Conservation (phyloP, 2,888 invertebrate genomes). For the Bursaphelenchus okinawaensis region DNA sequence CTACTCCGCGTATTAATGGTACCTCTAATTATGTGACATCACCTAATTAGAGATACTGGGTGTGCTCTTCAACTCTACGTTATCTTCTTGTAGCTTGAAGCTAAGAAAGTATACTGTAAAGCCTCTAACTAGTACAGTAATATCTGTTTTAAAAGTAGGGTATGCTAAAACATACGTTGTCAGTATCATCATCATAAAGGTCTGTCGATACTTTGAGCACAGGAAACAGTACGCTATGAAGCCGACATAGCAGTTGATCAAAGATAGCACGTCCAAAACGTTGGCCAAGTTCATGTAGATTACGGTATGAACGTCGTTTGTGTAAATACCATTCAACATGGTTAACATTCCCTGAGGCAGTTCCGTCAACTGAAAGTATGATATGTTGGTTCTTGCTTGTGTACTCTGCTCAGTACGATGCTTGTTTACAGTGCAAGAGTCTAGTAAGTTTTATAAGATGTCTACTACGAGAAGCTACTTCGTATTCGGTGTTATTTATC, state of each 20-base stretch:
- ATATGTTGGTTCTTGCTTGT: background rate
- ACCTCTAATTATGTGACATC: background rate
- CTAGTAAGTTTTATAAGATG: no score
- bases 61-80: no score
- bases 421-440: no score
- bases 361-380: conserved; percentile 29
- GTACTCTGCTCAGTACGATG: no score
- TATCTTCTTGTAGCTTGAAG: no score
- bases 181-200: conserved; percentile 33
- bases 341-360: conserved; percentile 36
- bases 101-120: no score
- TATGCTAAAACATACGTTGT: background rate
- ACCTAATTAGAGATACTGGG: no score
- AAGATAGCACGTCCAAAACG: conserved; percentile 32
- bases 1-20: no score
- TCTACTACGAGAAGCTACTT: no score
- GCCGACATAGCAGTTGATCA: conserved; percentile 39
- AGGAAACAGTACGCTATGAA: conserved; percentile 37
- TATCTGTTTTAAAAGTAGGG: no score
- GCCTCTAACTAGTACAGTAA: no score
- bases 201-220: conserved; percentile 38
- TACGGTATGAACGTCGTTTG: conserved; percentile 36
- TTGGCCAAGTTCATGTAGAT: conserved; percentile 39
- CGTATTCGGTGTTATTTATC: no score
- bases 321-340: conserved; percentile 34